Base-by-base conservation (phyloP, 2,888 invertebrate species). In the Thereva unica region DNA sequence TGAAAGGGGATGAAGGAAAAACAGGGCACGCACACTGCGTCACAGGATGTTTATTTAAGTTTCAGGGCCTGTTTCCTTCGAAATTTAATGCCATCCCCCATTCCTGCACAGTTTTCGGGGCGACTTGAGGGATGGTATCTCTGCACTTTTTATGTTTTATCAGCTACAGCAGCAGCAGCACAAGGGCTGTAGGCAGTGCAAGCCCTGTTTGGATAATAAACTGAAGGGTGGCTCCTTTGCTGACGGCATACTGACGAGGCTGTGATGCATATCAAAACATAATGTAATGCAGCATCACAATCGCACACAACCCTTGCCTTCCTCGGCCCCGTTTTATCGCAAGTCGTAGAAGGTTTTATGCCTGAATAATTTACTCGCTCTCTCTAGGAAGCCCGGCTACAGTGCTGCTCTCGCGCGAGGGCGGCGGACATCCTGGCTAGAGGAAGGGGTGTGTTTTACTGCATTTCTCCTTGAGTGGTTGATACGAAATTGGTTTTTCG, bases 11-110 rank as follows among this genome's bases (percentile, higher is more conserved):
- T 52, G 64, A 64, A 64, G 53, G 57, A 64, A 63, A 23, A 64
- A 64, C 64, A 64, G 64, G 52, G 64, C 64, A 64, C 53, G 64
- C 64, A 64, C 53, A 64, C 53, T 64, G 53, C 53, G 53, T 64
- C 53, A 64, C 52, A 64, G 61, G 47, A 61, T 61, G 61, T 61
- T 61, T 61, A 61, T 61, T 61, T 61, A 61, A 61, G 61, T 61
- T 61, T 10, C 41, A 61, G 23, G 61, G 40, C 50, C 50, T 9
- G n/a, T 38, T 6, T 53, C 38, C 53, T 53, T 53, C 37, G 53
- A 53, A 23, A 23, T 23, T 23, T 53, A 53, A 53, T 53, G n/a
- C 38, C 38, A 50, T 50, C 50, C 61, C 61, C 61, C 40, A 40
- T 40, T 23, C 23, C 23, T 23, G 23, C 2, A 23, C 23, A 23